These are phyloP conservation scores for Plecotus auritus DNA, from an alignment of 2,113 vertebrate species.

Conservation along the genomic window DNA sequence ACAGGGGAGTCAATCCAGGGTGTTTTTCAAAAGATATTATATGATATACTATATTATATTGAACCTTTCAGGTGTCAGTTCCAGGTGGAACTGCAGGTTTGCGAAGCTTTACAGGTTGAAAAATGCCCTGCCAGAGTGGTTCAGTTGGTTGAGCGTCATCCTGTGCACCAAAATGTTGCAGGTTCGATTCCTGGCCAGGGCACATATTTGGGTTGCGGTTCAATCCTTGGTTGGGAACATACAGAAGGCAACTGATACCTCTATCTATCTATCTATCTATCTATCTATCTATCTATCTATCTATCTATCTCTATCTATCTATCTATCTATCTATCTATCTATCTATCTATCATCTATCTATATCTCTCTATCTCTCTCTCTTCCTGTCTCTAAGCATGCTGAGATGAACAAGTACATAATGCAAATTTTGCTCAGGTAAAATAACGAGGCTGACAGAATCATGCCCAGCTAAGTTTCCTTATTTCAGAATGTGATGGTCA, in stretches of 20 bases:
- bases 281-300: no score
- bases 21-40: background rate
- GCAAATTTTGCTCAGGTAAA: background rate
- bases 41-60: background rate
- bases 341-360: no score
- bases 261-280: no score
- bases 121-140: background rate
- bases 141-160: no score
- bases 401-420: background rate
- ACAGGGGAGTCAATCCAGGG: background rate
- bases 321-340: no score
- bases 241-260: no score
- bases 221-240: no score
- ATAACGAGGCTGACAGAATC: background rate
- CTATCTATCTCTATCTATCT: no score
- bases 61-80: background rate
- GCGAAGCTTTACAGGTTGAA: background rate
- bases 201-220: no score
- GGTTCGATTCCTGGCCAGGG: no score
- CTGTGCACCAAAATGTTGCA: no score
- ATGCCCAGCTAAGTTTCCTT: background rate
- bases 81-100: background rate
- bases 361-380: no score
- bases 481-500: background rate
- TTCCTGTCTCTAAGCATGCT: background rate